Evolutionary conservation across 2,888 invertebrate species (phyloP).

Genomic region (Zeuzera pyrina): DNA sequence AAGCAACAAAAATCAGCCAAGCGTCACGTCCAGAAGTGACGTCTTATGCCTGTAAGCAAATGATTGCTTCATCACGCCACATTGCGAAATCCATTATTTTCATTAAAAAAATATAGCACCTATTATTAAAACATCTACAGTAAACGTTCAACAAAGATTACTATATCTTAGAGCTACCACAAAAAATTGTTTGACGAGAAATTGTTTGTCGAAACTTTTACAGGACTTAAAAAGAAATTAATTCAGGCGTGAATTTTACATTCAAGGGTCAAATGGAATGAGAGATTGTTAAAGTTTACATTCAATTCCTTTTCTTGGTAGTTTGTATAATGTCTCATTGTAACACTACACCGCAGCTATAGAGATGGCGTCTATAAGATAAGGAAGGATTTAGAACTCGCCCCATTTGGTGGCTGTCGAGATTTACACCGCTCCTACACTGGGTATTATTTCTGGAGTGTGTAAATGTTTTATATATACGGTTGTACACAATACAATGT

Average conservation of each 20-base stretch:
- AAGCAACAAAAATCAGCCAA: conserved; percentile 18
- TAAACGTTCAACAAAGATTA: conserved; percentile 18
- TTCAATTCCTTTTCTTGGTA: conserved; percentile 36
- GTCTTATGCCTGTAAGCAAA: conserved; percentile 30
- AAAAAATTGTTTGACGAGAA: background rate
- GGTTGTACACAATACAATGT: too few species aligned
- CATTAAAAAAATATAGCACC: background rate
- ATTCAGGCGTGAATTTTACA: conserved; percentile 52
- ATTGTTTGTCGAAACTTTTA: background rate
- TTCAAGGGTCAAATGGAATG: conserved; percentile 20
- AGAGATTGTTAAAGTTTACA: conserved; percentile 31
- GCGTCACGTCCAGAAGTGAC: conserved; percentile 19
- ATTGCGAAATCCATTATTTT: conserved; percentile 15
- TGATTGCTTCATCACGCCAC: conserved; percentile 21
- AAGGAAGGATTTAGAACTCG: conserved; percentile 45
- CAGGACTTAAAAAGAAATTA: conserved; percentile 32
- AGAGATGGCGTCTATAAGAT: conserved; percentile 50
- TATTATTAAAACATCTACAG: conserved; percentile 22
- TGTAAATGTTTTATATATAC: background rate
- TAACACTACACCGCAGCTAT: conserved; percentile 42
- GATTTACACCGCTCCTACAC: conserved; percentile 34
- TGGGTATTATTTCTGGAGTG: conserved; percentile 22
- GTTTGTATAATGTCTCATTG: conserved; percentile 36
- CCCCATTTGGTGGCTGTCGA: conserved; percentile 26
- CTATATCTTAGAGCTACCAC: too few species aligned